Evolutionary conservation across 2,888 invertebrate genomes (phyloP).

Genomic region (Pseudococcus longispinus): DNA sequence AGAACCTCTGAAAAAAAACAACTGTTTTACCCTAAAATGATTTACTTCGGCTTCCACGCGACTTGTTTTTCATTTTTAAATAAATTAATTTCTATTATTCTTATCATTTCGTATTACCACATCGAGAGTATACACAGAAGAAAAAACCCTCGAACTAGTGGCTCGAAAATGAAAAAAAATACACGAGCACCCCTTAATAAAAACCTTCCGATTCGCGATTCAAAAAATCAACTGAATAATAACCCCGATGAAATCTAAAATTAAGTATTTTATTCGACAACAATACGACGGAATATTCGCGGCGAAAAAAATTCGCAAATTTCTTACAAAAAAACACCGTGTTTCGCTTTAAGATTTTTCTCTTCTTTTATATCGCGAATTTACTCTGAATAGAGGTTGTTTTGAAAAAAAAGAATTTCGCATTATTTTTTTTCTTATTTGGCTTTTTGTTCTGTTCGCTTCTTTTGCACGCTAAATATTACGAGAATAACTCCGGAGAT

Average conservation of each 20-base stretch:
- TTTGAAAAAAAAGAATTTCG: neutral
- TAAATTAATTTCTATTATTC: neutral
- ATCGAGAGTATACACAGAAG: neutral
- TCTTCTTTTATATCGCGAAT: neutral
- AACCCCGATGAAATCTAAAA: slow-evolving; percentile 15
- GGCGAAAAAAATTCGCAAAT: neutral
- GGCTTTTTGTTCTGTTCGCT: neutral
- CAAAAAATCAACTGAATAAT: slow-evolving; percentile 3
- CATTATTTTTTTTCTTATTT: neutral
- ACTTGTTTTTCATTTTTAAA: neutral
- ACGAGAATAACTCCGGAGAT: slow-evolving; percentile 17
- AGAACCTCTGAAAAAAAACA: neutral
- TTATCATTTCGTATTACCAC: neutral
- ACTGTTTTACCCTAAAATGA: neutral
- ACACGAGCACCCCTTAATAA: neutral
- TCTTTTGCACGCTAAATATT: neutral
- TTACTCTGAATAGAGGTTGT: slow-evolving; percentile 21
- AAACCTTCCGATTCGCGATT: neutral
- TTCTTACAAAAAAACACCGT: neutral
- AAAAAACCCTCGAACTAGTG: neutral
- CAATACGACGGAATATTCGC: neutral
- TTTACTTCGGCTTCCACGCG: neutral
- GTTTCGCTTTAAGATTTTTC: slow-evolving; percentile 3
- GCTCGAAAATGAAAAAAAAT: neutral
- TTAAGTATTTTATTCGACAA: slow-evolving; percentile 10